A percentile compares a stretch with the other conserved stretches of the same genome.
Evolutionary conservation across 1,140 invertebrate genomes (phyloP).

Genomic region (Euwallacea similis): DNA sequence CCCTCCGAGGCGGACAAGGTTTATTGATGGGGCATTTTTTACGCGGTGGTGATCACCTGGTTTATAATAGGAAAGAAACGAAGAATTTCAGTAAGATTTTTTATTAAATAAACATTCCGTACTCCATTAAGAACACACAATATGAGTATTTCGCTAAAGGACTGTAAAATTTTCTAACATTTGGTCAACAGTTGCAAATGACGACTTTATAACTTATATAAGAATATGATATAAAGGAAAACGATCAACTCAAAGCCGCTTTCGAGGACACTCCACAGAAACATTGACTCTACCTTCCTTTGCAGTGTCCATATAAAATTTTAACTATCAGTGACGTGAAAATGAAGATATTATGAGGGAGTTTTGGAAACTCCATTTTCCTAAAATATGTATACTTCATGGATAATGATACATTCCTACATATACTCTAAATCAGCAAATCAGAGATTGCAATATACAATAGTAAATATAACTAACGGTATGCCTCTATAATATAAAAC

Average conservation of each 20-base stretch:
- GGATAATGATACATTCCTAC: slow-evolving; percentile 17
- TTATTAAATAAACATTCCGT: slow-evolving; percentile 53
- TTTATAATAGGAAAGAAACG: not conserved
- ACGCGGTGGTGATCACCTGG: not conserved
- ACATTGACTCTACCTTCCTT: no score
- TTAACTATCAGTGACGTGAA: no score
- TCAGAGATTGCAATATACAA: not conserved
- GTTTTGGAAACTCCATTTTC: not conserved
- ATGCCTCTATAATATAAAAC: slow-evolving; percentile 19
- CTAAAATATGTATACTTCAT: slow-evolving; percentile 27
- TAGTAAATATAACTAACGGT: not conserved
- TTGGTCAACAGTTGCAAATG: slow-evolving; percentile 49
- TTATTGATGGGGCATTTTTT: slow-evolving; percentile 4
- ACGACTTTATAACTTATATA: not conserved
- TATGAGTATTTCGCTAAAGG: slow-evolving; percentile 47
- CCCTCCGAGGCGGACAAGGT: not conserved
- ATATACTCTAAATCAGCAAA: not conserved
- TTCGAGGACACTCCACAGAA: no score
- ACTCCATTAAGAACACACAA: slow-evolving; percentile 52
- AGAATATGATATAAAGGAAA: no score
- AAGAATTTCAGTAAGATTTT: slow-evolving; percentile 37
- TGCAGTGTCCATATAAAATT: no score
- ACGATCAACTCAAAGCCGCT: no score
- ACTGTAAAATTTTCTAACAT: slow-evolving; percentile 48
- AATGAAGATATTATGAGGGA: no score